Conservation (phyloP, 1,140 invertebrate species). For the Amyelois transitella region DNA sequence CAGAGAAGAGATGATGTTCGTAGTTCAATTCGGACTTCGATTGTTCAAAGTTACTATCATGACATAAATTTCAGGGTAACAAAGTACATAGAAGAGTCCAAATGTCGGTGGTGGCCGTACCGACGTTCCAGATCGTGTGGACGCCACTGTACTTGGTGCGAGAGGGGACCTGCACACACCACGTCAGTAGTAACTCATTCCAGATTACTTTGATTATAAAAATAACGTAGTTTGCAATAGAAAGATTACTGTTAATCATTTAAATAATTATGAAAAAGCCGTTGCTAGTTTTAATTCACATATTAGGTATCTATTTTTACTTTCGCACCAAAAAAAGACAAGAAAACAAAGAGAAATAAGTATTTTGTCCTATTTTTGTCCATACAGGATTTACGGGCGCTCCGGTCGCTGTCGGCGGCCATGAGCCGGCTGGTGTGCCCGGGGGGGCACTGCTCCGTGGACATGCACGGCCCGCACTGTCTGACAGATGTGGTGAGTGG, state of each 20-base stretch:
- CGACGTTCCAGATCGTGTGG: conserved; percentile 28
- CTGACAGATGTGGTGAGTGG: background rate
- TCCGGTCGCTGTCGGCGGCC: background rate
- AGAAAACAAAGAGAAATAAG: too few species aligned
- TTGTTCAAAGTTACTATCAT: too few species aligned
- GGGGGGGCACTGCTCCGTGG: background rate
- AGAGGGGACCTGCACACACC: conserved; percentile 20
- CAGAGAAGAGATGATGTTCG: background rate
- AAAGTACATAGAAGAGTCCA: conserved; percentile 9
- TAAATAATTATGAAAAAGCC: too few species aligned
- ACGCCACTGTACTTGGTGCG: conserved; percentile 22
- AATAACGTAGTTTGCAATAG: too few species aligned
- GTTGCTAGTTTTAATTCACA: too few species aligned
- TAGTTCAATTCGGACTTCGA: background rate
- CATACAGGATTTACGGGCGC: background rate
- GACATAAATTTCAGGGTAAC: background rate
- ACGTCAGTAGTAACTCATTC: conserved; percentile 22
- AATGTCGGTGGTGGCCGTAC: conserved; percentile 27
- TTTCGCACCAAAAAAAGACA: too few species aligned
- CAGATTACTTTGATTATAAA: too few species aligned
- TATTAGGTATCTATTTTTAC: too few species aligned
- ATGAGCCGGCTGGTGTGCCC: background rate
- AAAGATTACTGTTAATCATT: too few species aligned
- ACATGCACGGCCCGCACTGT: background rate
- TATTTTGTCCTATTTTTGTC: background rate